phyloP scores from a whole-genome alignment of 2,113 vertebrate genomes.

The Mesocricetus auratus region DNA sequence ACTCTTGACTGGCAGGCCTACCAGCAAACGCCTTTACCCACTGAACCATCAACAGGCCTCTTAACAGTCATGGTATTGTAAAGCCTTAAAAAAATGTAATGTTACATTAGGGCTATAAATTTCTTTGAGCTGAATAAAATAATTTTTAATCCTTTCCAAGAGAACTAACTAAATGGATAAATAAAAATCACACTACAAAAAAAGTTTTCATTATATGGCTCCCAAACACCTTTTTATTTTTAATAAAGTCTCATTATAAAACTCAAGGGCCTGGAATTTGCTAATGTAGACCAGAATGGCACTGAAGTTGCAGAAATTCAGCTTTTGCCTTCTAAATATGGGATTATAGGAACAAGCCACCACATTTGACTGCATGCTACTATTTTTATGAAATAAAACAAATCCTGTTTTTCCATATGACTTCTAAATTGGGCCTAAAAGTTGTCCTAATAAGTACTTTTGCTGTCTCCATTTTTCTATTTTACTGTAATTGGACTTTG shows the following conservation, averaged over 20 bases:
- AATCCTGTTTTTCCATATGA: not conserved
- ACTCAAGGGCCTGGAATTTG: not conserved
- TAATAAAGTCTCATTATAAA: not conserved
- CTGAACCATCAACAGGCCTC: not conserved
- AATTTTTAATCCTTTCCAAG: not conserved
- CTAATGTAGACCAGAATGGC: not conserved
- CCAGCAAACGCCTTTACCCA: not conserved
- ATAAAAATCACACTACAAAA: not conserved
- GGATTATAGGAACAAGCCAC: not conserved
- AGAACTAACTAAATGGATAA: not conserved
- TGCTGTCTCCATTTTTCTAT: conserved; percentile 5
- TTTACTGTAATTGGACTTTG: conserved; percentile 2
- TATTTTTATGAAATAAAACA: not conserved
- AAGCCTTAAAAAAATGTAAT: conserved; percentile 15
- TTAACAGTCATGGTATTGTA: not conserved
- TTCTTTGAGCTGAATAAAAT: not conserved
- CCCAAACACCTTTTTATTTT: not conserved
- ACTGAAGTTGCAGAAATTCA: not conserved
- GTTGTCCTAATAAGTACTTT: conserved; percentile 38
- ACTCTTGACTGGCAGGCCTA: not conserved
- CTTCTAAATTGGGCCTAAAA: conserved; percentile 11
- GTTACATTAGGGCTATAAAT: not conserved
- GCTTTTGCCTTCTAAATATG: not conserved
- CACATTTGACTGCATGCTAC: not conserved
- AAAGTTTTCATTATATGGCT: not conserved